Evolutionary conservation across 2,888 invertebrate species (phyloP), one percentile per base, ranked within the genome.

Genomic region (Lasioglossum marginatum): DNA sequence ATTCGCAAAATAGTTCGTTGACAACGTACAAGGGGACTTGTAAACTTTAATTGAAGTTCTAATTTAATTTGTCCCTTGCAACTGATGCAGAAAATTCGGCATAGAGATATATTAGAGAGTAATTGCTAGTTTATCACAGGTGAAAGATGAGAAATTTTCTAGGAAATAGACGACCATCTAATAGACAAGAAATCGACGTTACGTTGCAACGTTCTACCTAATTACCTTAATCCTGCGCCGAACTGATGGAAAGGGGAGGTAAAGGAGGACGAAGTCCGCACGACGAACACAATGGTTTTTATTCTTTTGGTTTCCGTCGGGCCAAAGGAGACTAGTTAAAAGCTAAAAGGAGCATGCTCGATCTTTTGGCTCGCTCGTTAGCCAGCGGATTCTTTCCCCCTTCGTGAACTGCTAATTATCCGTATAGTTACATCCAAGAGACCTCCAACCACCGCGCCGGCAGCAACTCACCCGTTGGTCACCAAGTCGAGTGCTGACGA

Each of bases 331-430:
- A 72, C 79, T 73, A 76, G 74, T 52, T 63, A 73, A 86, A 34
- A 66, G 76, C 34, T 71, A 82, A 88, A 82, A 82, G 78, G 72
- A 75, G 77, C 63, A 77, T 85, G 78, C 71, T 77, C 60, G 83
- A 87, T 86, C 78, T 85, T 84, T 87, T 88, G 86, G 86, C 85
- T 78, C 83, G 89, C 87, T 90, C 89, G 89, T 91, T 91, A 91
- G 86, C 74, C 66, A 43, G 60, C 75, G 57, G 77, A 75, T 88
- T 91, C 86, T 82, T 89, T 82, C 81, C 79, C 72, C 73, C 83
- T 85, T 77, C 74, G 75, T 74, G 70, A 80, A 43, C 80, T 86
- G 87, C 86, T 89, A 90, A 89, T 90, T 88, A 90, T 87, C 87
- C 86, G 63, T 81, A 73, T 78, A 85, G 77, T 77, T 81, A 66